A percentile compares a stretch with the other conserved stretches of the same genome.
Evolutionary conservation across 1,140 invertebrate genomes (phyloP).

Genomic region (Telenomus remus): DNA sequence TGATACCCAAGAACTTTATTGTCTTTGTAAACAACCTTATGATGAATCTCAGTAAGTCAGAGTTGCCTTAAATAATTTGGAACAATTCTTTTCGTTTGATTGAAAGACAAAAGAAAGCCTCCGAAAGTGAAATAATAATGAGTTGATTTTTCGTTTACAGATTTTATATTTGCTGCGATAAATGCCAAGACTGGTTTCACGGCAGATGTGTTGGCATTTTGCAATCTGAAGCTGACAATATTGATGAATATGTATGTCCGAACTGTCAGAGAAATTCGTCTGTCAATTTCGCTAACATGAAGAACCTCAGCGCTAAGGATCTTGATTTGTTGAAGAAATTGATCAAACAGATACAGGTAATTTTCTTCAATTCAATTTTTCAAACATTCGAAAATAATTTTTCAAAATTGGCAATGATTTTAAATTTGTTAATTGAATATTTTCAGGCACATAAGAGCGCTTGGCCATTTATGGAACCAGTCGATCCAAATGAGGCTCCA

Average conservation of each 20-base stretch:
- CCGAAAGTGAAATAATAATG: no score
- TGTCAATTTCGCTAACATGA: constrained; percentile 93
- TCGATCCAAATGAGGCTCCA: constrained; percentile 94
- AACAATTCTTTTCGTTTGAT: no score
- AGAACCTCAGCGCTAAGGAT: constrained; percentile 87
- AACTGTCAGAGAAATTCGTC: constrained; percentile 93
- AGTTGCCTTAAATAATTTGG: no score
- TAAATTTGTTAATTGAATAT: constrained; percentile 36
- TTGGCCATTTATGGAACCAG: constrained; percentile 98
- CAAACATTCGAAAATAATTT: no score
- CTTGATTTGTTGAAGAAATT: constrained; percentile 89
- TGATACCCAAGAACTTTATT: constrained; percentile 95
- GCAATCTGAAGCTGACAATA: constrained; percentile 94
- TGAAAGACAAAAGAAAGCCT: no score
- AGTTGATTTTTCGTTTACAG: constrained; percentile 71
- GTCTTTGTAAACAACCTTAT: constrained; percentile 96
- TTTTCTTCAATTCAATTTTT: no score
- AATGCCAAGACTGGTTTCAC: constrained; percentile 99
- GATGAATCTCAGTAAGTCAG: constrained; percentile 94
- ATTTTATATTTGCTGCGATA: constrained; percentile 98
- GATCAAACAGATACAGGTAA: constrained; percentile 92
- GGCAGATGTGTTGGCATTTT: constrained; percentile 97
- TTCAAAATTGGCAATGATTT: no score
- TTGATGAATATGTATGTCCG: constrained; percentile 97
- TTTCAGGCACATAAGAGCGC: constrained; percentile 90